phyloP scores from a whole-genome alignment of 2,888 invertebrate genomes.

The Drosophila setosimentum region DNA sequence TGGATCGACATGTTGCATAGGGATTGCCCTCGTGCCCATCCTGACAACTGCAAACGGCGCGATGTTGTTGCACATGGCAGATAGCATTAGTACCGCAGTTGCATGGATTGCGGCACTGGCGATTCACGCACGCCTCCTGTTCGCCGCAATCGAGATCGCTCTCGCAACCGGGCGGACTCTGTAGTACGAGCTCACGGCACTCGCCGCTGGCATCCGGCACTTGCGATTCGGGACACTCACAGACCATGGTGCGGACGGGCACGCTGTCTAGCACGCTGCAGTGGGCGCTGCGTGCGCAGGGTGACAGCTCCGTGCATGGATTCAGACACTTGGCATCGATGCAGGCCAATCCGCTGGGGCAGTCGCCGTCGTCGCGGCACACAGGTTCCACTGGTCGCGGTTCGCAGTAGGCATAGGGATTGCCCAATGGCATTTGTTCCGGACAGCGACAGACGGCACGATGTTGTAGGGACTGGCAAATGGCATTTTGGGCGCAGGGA shows the following conservation, averaged over 20 bases:
- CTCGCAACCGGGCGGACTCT: conserved; percentile 91
- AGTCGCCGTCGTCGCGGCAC: conserved; percentile 92
- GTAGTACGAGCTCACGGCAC: conserved; percentile 90
- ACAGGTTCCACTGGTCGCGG: conserved; percentile 87
- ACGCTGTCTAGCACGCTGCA: conserved; percentile 94
- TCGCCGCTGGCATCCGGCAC: conserved; percentile 92
- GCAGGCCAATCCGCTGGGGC: conserved; percentile 92
- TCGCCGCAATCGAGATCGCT: conserved; percentile 92
- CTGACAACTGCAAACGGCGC: conserved; percentile 94
- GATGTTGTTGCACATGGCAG: conserved; percentile 92
- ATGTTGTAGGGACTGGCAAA: conserved; percentile 93
- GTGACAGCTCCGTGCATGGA: conserved; percentile 91
- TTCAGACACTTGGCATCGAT: conserved; percentile 91
- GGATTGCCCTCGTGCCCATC: conserved; percentile 95
- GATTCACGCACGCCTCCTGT: conserved; percentile 93
- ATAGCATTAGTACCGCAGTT: conserved; percentile 94
- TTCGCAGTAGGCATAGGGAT: conserved; percentile 92
- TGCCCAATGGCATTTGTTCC: conserved; percentile 91
- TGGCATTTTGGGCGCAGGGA: conserved; percentile 93
- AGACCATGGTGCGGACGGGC: conserved; percentile 94
- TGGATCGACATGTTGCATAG: conserved; percentile 91
- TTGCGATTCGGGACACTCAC: conserved; percentile 94
- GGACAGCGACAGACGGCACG: conserved; percentile 94
- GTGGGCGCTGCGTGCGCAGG: conserved; percentile 90
- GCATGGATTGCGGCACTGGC: conserved; percentile 94